Percentiles rank a stretch among this genome's conserved stretches.
Conservation (phyloP, 2,797 vertebrate species). For the Coracias cyanogaster region DNA sequence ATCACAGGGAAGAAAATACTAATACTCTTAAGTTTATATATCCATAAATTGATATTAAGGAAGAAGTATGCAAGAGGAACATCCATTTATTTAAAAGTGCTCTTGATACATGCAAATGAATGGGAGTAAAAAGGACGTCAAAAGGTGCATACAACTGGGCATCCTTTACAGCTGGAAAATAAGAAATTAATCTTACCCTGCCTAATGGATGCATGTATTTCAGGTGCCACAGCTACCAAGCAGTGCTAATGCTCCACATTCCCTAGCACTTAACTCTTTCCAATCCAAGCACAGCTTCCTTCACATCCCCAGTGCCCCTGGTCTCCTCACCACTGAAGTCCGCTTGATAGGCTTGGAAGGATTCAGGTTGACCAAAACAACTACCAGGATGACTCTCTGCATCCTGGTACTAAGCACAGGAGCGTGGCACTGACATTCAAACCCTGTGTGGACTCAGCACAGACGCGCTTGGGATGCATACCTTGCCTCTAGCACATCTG, state of each 20-base stretch:
- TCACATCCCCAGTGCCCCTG: accelerated
- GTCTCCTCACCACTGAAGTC: neutral
- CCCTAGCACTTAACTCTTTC: neutral
- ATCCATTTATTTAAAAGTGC: neutral
- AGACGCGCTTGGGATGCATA: neutral
- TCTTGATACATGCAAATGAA: accelerated
- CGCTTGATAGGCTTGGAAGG: neutral
- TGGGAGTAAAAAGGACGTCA: neutral
- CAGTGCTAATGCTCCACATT: neutral
- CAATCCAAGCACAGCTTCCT: neutral
- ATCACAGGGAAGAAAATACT: neutral
- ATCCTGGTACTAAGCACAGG: neutral
- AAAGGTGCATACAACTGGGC: neutral
- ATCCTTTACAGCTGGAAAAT: neutral
- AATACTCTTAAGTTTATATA: neutral
- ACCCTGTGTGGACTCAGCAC: neutral
- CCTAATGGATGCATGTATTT: neutral
- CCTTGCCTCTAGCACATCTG: neutral
- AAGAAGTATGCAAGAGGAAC: neutral
- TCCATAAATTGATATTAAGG: neutral
- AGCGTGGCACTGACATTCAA: neutral
- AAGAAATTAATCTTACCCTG: neutral
- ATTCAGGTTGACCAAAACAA: neutral
- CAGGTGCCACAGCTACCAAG: neutral
- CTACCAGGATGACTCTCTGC: neutral